Base-by-base conservation (phyloP, 2,797 vertebrate genomes). In the Anas bernieri region DNA sequence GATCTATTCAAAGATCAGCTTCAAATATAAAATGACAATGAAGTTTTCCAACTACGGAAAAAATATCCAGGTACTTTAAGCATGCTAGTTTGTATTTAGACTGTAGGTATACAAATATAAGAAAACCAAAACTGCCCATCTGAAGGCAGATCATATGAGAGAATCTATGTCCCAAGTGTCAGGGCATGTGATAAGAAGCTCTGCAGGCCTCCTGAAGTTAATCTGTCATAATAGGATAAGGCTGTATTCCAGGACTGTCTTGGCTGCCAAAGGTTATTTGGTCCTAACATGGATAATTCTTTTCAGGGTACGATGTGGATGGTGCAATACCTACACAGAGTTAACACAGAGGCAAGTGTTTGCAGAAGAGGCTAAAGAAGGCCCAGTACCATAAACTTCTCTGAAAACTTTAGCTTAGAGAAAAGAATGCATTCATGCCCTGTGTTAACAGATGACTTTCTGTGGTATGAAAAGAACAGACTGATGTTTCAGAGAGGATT, bases 81-180 rank as follows among this genome's bases (percentile, higher is more conserved):
- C 35, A 37, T 8, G 8, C 14, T n/a, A 30, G 2, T 43, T 30
- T 13, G 9, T 50, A 25, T 20, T 77, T 48, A 85, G 30, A 41
- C 61, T 8, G 7, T 23, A n/a, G 17, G 2, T 7, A 1, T 23
- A 39, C 6, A 26, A 9, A 9, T 45, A 1, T 62, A 56, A 52
- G 35, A 39, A 67, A 41, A 81, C 12, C 37, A 35, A 63, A 80
- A 52, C 5, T 43, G 30, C 12, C 11, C 43, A 46, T 15, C 18
- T 41, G 62, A 37, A 64, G 41, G 15, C 63, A 74, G 72, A 9
- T 26, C 37, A 37, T 31, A 3, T 21, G n/a, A 9, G 35, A n/a
- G 26, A 8, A 20, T 30, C n/a, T 35, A 16, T 15, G 46, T 46
- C 35, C 66, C 50, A 22, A 43, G 6, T 15, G 8, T 14, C 18